phyloP scores from a whole-genome alignment of 2,888 invertebrate species.

The Meghimatium bilineatum region DNA sequence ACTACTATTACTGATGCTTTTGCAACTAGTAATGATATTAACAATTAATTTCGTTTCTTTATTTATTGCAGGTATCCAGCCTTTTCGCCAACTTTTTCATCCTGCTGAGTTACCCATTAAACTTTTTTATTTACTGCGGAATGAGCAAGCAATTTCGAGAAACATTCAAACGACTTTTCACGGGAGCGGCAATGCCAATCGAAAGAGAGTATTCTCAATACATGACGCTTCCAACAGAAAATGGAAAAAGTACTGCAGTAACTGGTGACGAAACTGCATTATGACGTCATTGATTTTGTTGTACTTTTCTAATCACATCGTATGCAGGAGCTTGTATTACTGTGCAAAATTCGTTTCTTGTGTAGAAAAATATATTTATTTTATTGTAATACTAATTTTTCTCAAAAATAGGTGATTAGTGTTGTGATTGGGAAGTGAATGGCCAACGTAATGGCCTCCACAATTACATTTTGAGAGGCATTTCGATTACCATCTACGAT shows the following conservation, averaged over 20 bases:
- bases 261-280: slow-evolving; percentile 69
- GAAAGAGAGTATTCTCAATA: slow-evolving; percentile 72
- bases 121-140: slow-evolving; percentile 96
- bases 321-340: neutral
- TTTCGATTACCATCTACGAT: too few species aligned
- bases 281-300: slow-evolving; percentile 50
- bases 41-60: neutral
- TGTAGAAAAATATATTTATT: neutral
- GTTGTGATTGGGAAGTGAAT: too few species aligned
- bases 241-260: slow-evolving; percentile 61
- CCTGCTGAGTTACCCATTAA: slow-evolving; percentile 92
- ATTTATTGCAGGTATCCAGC: slow-evolving; percentile 61
- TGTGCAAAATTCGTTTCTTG: neutral
- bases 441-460: too few species aligned
- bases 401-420: too few species aligned
- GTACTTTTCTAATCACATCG: neutral
- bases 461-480: too few species aligned
- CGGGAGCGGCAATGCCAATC: slow-evolving; percentile 74
- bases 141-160: slow-evolving; percentile 97
- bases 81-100: slow-evolving; percentile 92
- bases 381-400: too few species aligned
- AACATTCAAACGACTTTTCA: slow-evolving; percentile 90
- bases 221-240: slow-evolving; percentile 72
- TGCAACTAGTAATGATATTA: neutral
- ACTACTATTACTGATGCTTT: neutral